Conservation (phyloP, 2,797 vertebrate species). For the Neosalanx taihuensis region DNA sequence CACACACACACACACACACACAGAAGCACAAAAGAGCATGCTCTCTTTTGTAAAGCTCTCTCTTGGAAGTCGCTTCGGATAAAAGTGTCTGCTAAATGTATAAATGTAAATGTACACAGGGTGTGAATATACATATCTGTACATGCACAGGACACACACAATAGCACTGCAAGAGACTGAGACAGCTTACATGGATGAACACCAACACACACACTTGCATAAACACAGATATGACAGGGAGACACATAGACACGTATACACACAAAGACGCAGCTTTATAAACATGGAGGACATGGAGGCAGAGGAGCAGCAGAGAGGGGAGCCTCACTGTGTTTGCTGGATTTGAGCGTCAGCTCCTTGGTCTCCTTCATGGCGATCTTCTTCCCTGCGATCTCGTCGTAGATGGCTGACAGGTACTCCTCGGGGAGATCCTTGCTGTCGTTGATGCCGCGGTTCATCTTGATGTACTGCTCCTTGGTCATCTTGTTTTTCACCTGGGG, state of each 20-base stretch:
- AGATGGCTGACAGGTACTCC: slow-evolving; percentile 86
- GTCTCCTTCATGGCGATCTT: slow-evolving; percentile 90
- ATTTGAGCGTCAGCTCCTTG: slow-evolving; percentile 84
- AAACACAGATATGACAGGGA: slow-evolving; percentile 46
- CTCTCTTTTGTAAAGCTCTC: too few species aligned
- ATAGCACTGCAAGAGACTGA: too few species aligned
- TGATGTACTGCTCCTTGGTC: slow-evolving; percentile 89
- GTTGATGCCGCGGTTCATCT: slow-evolving; percentile 89
- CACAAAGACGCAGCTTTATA: too few species aligned
- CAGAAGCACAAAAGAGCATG: background rate
- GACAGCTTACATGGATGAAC: background rate
- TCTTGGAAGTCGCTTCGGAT: too few species aligned
- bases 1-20: background rate
- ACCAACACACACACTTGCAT: background rate
- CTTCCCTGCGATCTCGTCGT: slow-evolving; percentile 88
- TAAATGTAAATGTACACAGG: slow-evolving; percentile 31
- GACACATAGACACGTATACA: background rate
- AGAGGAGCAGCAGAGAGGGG: too few species aligned
- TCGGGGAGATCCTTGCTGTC: slow-evolving; percentile 89
- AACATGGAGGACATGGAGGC: too few species aligned
- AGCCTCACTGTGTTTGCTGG: slow-evolving; percentile 83
- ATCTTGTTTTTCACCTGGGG: slow-evolving; percentile 88
- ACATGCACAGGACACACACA: background rate
- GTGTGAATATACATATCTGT: slow-evolving; percentile 45
- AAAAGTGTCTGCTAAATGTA: too few species aligned